Conservation (phyloP, 2,113 vertebrate species). For the Menura novaehollandiae region DNA sequence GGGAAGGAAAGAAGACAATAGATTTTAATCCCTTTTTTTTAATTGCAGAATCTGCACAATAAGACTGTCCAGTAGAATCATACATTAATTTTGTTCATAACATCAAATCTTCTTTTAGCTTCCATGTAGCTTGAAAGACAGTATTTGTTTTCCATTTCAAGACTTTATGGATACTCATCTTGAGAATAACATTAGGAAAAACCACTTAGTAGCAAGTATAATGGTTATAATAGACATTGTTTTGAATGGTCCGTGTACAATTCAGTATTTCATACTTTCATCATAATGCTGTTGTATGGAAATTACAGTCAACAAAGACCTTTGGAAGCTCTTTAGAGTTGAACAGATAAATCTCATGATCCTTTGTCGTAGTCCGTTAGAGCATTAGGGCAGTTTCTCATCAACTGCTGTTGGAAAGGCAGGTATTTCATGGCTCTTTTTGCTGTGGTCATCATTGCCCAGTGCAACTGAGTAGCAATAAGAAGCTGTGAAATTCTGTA, state of each 20-base stretch:
- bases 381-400: neutral
- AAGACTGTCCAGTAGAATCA: neutral
- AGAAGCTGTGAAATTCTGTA: neutral
- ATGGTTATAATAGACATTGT: neutral
- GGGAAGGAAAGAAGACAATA: neutral
- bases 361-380: neutral
- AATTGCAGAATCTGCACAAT: neutral
- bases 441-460: neutral
- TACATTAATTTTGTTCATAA: neutral
- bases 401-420: neutral
- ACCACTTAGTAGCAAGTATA: neutral
- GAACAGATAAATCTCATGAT: neutral
- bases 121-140: neutral
- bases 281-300: neutral
- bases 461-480: neutral
- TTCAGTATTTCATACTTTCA: neutral
- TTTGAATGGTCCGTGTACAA: neutral
- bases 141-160: neutral
- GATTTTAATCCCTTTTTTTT: neutral
- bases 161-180: neutral
- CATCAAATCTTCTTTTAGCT: neutral
- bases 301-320: neutral
- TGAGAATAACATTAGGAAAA: neutral
- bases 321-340: neutral
- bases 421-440: neutral